These are phyloP conservation scores for Geophilus truncorum DNA, from an alignment of 2,888 invertebrate genomes.

Conservation along the genomic window DNA sequence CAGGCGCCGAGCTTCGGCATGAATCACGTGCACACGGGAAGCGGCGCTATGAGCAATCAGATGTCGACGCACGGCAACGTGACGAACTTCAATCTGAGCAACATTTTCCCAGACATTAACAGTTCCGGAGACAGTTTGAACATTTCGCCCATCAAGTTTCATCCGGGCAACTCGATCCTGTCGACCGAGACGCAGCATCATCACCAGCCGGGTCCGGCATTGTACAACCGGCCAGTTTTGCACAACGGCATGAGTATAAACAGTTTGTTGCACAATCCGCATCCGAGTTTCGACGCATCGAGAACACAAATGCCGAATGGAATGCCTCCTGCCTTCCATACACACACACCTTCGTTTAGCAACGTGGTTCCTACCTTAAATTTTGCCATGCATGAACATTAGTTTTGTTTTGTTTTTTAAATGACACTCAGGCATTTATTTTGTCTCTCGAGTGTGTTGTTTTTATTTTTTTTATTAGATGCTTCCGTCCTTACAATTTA, in stretches of 20 bases:
- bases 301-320: conserved; percentile 42
- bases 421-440: not conserved
- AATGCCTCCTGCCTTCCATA: conserved; percentile 45
- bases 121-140: conserved; percentile 43
- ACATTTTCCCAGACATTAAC: conserved; percentile 46
- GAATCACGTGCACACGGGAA: conserved; percentile 43
- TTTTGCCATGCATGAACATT: conserved; percentile 47
- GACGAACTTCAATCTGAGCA: conserved; percentile 47
- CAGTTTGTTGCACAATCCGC: conserved; percentile 47
- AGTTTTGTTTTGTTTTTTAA: conserved; percentile 16
- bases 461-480: not conserved
- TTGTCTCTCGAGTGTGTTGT: not conserved
- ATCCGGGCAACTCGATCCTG: conserved; percentile 45
- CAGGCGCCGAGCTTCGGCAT: conserved; percentile 45
- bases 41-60: conserved; percentile 41
- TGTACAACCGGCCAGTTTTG: conserved; percentile 44
- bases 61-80: conserved; percentile 43
- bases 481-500: not conserved
- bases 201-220: conserved; percentile 43
- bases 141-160: conserved; percentile 48
- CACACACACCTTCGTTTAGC: conserved; percentile 43
- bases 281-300: conserved; percentile 45
- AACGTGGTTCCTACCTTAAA: conserved; percentile 46
- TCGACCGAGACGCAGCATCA: conserved; percentile 44
- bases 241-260: conserved; percentile 47